Conservation (phyloP, 2,113 vertebrate genomes). For the Astatoreochromis straeleni region DNA sequence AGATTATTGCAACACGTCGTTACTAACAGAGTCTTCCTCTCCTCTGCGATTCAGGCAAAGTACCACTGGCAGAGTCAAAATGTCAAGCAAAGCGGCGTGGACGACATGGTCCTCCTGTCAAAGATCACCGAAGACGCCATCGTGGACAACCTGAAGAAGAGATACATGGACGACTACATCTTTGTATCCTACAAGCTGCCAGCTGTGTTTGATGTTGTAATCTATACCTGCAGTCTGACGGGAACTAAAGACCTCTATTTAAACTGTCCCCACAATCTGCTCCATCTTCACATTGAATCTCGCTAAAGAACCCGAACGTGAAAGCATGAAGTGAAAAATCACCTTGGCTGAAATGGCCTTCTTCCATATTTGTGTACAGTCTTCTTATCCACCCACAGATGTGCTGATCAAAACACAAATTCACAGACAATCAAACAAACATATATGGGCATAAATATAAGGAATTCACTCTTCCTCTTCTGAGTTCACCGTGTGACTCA, state of each 20-base stretch:
- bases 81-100: constrained; percentile 95
- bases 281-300: not conserved
- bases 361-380: not conserved
- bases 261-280: not conserved
- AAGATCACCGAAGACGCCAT: constrained; percentile 94
- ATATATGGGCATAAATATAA: constrained; percentile 16
- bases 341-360: not conserved
- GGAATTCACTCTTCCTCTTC: constrained; percentile 67
- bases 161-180: constrained; percentile 95
- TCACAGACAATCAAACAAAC: not conserved
- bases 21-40: not conserved
- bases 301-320: not conserved
- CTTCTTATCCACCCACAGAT: not conserved
- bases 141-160: constrained; percentile 94
- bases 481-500: constrained; percentile 52
- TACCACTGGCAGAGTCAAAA: constrained; percentile 99
- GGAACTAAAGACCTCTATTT: not conserved
- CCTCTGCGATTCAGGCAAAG: constrained; percentile 74
- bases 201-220: not conserved
- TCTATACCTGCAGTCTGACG: not conserved
- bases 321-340: not conserved
- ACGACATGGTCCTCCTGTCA: constrained; percentile 95
- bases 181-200: constrained; percentile 80
- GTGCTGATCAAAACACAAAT: not conserved
- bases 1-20: not conserved